A percentile compares a stretch with the other conserved stretches of the same genome.
These are phyloP conservation scores for Ennomos quercinarius DNA, from an alignment of 2,888 invertebrate species.

Conservation along the genomic window DNA sequence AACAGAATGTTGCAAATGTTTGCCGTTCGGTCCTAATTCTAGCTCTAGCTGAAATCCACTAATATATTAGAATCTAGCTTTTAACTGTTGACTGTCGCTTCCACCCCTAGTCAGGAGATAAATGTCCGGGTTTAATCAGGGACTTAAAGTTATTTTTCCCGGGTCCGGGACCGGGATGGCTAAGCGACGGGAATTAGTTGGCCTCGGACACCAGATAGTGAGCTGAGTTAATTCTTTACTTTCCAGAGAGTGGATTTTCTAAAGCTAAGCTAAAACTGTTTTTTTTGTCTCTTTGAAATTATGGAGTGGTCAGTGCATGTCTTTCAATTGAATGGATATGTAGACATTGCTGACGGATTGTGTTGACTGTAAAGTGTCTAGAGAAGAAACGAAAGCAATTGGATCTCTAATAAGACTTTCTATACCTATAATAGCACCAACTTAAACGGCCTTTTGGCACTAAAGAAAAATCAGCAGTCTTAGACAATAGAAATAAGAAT, in stretches of 20 bases:
- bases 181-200: slow-evolving; percentile 40
- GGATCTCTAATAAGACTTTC: too few relatives aligned
- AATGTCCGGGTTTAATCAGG: slow-evolving; percentile 45
- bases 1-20: slow-evolving; percentile 1
- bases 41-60: slow-evolving; percentile 18
- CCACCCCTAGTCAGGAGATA: slow-evolving; percentile 33
- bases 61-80: slow-evolving; percentile 31
- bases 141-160: slow-evolving; percentile 46
- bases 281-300: too few relatives aligned
- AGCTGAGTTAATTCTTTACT: slow-evolving; percentile 37
- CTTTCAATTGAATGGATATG: too few relatives aligned
- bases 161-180: slow-evolving; percentile 26
- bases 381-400: too few relatives aligned
- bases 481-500: too few relatives aligned
- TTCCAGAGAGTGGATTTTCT: slow-evolving; percentile 30
- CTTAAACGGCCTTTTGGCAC: too few relatives aligned
- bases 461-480: too few relatives aligned
- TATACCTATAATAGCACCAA: too few relatives aligned
- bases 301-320: too few relatives aligned
- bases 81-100: slow-evolving; percentile 33
- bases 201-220: slow-evolving; percentile 34
- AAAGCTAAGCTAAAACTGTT: not conserved
- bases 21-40: not conserved
- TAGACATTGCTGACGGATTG: too few relatives aligned
- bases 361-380: too few relatives aligned